These are phyloP conservation scores for Epiblema foenella DNA, from an alignment of 2,888 invertebrate genomes.

Conservation along the genomic window DNA sequence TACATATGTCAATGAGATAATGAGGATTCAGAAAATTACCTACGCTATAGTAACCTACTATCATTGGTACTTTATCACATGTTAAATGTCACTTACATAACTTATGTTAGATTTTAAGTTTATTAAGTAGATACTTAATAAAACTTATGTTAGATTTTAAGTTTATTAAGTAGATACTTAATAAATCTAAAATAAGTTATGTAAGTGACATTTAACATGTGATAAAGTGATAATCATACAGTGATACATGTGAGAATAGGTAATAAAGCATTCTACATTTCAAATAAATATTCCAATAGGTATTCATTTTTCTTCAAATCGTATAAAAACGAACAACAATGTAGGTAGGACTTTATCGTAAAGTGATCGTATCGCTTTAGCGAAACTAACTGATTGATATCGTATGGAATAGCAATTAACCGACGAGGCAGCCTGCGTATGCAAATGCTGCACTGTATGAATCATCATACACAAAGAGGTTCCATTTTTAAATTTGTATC, in stretches of 20 bases:
- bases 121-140: too few species aligned
- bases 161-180: too few species aligned
- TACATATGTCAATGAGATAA: not conserved
- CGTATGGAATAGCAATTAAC: slow-evolving; percentile 74
- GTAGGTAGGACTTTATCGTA: slow-evolving; percentile 38
- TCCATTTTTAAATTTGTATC: not conserved
- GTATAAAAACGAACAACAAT: slow-evolving; percentile 17
- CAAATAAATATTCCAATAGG: too few species aligned
- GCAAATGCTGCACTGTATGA: slow-evolving; percentile 69
- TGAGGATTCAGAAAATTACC: not conserved
- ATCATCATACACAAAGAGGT: slow-evolving; percentile 63
- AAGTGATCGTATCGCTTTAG: slow-evolving; percentile 46
- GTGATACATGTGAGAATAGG: not conserved
- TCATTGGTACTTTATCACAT: too few species aligned
- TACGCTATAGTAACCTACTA: too few species aligned
- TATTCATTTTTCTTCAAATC: not conserved
- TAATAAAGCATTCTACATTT: not conserved
- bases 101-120: too few species aligned
- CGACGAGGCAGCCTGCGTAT: slow-evolving; percentile 60
- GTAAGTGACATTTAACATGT: not conserved
- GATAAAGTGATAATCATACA: not conserved
- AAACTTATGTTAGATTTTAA: too few species aligned
- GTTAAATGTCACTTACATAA: not conserved
- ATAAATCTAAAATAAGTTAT: too few species aligned
- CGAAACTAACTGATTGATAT: slow-evolving; percentile 69